Conservation (phyloP, 2,888 invertebrate genomes). For the Rotaria macrura region DNA sequence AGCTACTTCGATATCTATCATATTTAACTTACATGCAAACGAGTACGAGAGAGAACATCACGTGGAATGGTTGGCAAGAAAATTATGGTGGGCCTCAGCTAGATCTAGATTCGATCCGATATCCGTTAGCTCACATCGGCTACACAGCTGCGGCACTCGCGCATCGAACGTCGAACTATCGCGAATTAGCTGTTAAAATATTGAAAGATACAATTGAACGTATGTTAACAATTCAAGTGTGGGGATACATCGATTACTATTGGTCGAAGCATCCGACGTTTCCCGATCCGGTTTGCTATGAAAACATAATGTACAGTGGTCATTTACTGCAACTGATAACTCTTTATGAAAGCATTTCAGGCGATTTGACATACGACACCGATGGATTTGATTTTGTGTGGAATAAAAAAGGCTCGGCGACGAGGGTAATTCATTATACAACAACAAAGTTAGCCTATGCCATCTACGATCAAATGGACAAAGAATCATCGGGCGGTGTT, state of each 20-base stretch:
- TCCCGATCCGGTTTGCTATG: constrained; percentile 2
- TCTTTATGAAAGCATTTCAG: not conserved
- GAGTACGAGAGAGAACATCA: not conserved
- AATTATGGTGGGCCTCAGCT: not conserved
- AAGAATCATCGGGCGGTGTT: not conserved
- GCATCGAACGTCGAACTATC: not conserved
- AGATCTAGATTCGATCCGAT: not conserved
- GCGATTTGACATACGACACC: not conserved
- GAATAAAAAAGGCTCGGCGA: not conserved
- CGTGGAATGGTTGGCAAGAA: not conserved
- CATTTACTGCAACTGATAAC: not conserved
- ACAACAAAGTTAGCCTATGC: not conserved
- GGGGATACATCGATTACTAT: not conserved
- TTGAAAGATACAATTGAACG: not conserved
- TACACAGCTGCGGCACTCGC: not conserved
- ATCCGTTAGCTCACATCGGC: not conserved
- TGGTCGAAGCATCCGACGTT: not conserved
- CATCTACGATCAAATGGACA: not conserved
- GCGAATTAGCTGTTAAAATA: not conserved
- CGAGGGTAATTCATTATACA: not conserved
- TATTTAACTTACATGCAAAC: constrained; percentile 5
- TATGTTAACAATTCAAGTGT: not conserved
- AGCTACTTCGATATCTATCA: not conserved
- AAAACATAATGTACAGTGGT: not conserved
- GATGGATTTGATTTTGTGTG: not conserved